Base-by-base conservation (phyloP, 2,113 vertebrate species). In the Pseudopipra pipra region DNA sequence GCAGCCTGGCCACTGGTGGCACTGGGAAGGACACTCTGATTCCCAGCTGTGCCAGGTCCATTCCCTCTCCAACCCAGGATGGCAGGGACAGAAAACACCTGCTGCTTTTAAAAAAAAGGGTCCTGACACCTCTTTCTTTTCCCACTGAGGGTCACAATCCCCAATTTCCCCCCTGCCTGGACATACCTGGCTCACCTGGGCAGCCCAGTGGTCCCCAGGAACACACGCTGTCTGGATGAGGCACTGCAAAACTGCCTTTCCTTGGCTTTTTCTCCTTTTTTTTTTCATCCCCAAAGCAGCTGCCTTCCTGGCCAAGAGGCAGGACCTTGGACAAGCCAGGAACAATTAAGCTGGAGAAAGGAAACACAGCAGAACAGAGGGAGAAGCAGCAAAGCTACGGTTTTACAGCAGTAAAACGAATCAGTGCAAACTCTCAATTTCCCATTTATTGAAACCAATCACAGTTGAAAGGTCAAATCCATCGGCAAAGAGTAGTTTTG, bases 361-460 rank as follows among this genome's bases (percentile, higher is more conserved):
- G 31, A 47, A 76, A 70, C 0, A 0, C 4, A 9, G 52, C 9
- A 5, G 24, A 47, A 37, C 0, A 0, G 65, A 63, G 72, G 46
- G 19, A 84, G 74, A 37, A 67, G 75, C 78, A 73, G 39, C 44
- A 30, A 62, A 93, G 31, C 35, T 7, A 3, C 0, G 2, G 79
- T 33, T 52, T 73, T 4, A 35, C 0, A 0, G 74, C 44, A 17
- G 4, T 9, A 12, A 65, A 75, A 77, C 2, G 24, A 37, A 61
- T 19, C 89, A 9, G 51, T 49, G 78, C 91, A 74, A 79, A 67
- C 81, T 78, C 73, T 24, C 66, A 77, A 82, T 49, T 91, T 88
- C 85, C 96, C 96, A 72, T 98, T 98, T 98, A 98, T 97, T 98
- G 96, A 78, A 84, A 91, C 67, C 80, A 76, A 94, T 97, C 97